Percentiles rank a stretch among this genome's conserved stretches.
Evolutionary conservation across 2,113 vertebrate species (phyloP).

Genomic region (Ammospiza nelsoni): DNA sequence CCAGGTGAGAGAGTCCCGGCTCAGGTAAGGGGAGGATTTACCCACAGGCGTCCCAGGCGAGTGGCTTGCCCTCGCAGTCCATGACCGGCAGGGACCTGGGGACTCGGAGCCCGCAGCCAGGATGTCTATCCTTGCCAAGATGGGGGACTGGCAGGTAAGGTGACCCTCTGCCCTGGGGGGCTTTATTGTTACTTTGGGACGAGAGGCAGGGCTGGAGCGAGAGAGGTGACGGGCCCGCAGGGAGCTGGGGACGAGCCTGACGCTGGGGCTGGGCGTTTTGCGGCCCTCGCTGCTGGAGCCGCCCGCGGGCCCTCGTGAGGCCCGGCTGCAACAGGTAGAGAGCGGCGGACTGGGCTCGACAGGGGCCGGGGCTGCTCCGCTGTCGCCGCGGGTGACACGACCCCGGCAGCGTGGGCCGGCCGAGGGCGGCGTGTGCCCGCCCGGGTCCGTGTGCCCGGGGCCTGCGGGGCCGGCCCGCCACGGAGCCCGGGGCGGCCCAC

Average conservation of each 20-base stretch:
- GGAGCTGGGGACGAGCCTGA: background rate
- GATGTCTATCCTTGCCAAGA: slow-evolving; percentile 95
- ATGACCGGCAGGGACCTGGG: slow-evolving; percentile 74
- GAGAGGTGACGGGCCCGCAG: background rate
- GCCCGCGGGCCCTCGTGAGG: background rate
- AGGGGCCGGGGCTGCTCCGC: background rate
- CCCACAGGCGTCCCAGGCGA: slow-evolving; percentile 78
- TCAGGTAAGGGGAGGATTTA: slow-evolving; percentile 88
- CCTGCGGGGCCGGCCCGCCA: background rate
- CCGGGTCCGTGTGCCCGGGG: background rate
- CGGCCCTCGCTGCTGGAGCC: background rate
- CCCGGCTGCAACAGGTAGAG: background rate
- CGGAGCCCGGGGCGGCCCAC: background rate
- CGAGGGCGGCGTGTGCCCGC: background rate
- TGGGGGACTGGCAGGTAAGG: slow-evolving; percentile 97
- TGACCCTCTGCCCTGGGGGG: background rate
- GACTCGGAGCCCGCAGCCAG: slow-evolving; percentile 66
- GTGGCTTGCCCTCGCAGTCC: slow-evolving; percentile 76
- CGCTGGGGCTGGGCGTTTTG: background rate
- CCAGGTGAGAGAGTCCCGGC: slow-evolving; percentile 91
- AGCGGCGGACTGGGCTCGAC: background rate
- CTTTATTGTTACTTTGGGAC: background rate
- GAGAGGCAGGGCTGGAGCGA: background rate
- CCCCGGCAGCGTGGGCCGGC: background rate
- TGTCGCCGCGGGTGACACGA: background rate